Conservation (phyloP, 2,113 vertebrate genomes). For the Nicator chloris region DNA sequence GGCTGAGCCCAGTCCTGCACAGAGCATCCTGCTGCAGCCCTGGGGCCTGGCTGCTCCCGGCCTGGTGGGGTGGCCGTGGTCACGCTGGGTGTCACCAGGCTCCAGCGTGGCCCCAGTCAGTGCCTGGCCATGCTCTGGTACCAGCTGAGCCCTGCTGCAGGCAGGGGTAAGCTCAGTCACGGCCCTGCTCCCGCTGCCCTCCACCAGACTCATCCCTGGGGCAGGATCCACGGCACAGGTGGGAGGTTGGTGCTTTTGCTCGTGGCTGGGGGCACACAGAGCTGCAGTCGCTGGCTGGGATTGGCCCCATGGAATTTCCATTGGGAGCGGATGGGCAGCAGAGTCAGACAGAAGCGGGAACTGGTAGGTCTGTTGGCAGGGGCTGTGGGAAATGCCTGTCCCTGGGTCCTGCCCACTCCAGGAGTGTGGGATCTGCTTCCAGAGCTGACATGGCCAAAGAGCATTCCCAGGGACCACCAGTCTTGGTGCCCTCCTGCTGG, state of each 20-base stretch:
- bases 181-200: not conserved
- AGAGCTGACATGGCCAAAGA: not conserved
- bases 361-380: fast-evolving
- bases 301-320: not conserved
- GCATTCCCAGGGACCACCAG: fast-evolving
- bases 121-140: not conserved
- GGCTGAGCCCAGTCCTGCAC: not conserved
- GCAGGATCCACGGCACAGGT: too few species aligned
- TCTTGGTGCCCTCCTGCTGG: not conserved
- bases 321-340: fast-evolving
- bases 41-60: not conserved
- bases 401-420: not conserved
- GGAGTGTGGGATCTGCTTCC: not conserved
- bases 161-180: not conserved
- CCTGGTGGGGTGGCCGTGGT: fast-evolving
- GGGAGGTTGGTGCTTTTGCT: not conserved
- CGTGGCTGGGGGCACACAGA: not conserved
- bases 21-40: not conserved
- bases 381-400: not conserved
- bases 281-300: not conserved
- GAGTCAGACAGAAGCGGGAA: fast-evolving
- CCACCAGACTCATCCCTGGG: fast-evolving
- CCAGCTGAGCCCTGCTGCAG: not conserved
- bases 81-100: not conserved
- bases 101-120: fast-evolving